Evolutionary conservation across 92 coral and sea anemone genomes (phyloP).

Genomic region (Epizoanthus ramosus): DNA sequence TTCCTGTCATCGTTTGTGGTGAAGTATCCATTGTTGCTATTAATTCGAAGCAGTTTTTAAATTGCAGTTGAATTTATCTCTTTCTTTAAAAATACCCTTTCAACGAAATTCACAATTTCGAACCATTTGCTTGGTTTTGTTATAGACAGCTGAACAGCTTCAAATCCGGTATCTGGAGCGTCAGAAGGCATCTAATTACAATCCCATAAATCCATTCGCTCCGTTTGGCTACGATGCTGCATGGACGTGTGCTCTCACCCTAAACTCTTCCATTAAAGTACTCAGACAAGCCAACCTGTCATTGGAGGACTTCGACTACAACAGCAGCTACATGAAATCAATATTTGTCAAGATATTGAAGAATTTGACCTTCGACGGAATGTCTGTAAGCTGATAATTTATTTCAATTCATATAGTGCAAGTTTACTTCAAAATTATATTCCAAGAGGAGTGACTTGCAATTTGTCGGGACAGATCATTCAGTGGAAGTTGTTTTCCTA

Average conservation of each 20-base stretch:
- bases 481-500: too few species aligned
- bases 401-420: not conserved
- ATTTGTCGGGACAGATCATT: too few species aligned
- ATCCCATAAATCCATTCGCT: slow-evolving; percentile 58
- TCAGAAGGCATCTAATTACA: slow-evolving; percentile 35
- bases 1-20: too few species aligned
- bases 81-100: too few species aligned
- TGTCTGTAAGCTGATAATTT: slow-evolving; percentile 57
- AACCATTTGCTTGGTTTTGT: not conserved
- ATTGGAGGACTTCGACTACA: slow-evolving; percentile 63
- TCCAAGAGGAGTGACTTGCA: too few species aligned
- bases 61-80: too few species aligned
- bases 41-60: too few species aligned
- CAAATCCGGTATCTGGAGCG: slow-evolving; percentile 51
- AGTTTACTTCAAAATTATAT: too few species aligned
- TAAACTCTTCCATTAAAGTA: slow-evolving; percentile 60
- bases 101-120: too few species aligned
- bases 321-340: slow-evolving; percentile 43
- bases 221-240: slow-evolving; percentile 77
- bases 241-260: slow-evolving; percentile 75
- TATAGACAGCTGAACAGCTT: slow-evolving; percentile 60
- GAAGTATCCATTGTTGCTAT: too few species aligned
- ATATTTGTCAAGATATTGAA: slow-evolving; percentile 63
- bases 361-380: slow-evolving; percentile 67
- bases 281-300: slow-evolving; percentile 32